These are phyloP conservation scores for Caenorhabditis tropicalis DNA, from an alignment of 1,140 invertebrate species.

Conservation along the genomic window DNA sequence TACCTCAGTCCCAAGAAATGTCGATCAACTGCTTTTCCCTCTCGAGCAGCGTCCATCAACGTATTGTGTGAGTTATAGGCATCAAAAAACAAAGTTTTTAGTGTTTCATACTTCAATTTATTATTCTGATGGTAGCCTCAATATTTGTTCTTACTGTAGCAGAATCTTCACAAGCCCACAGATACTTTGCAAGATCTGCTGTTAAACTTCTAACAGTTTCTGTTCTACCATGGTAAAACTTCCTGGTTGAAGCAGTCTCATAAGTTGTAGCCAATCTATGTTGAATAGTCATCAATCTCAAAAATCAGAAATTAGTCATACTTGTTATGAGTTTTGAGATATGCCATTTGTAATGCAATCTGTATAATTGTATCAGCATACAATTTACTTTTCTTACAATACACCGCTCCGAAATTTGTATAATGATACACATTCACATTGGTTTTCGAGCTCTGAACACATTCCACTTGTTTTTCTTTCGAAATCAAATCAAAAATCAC, in stretches of 20 bases:
- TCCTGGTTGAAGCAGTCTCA: slow-evolving; percentile 74
- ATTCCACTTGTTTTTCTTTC: neutral
- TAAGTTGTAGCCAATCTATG: slow-evolving; percentile 72
- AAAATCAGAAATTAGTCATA: neutral
- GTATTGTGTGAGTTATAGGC: slow-evolving; percentile 56
- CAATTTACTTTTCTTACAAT: slow-evolving; percentile 41
- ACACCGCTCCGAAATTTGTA: slow-evolving; percentile 11
- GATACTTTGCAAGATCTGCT: slow-evolving; percentile 27
- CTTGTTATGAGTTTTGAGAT: slow-evolving; percentile 51
- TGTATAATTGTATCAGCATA: slow-evolving; percentile 58
- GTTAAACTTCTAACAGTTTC: slow-evolving; percentile 75
- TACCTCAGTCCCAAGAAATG: slow-evolving; percentile 73
- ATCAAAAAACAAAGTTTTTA: slow-evolving; percentile 37
- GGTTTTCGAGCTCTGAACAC: neutral
- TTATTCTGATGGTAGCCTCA: neutral
- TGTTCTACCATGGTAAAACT: slow-evolving; percentile 74
- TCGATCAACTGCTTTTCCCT: slow-evolving; percentile 70
- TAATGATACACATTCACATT: slow-evolving; percentile 37
- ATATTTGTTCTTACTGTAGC: neutral
- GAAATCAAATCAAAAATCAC: slow-evolving; percentile 16
- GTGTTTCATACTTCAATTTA: neutral
- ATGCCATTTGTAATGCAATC: slow-evolving; percentile 56
- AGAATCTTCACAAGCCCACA: neutral
- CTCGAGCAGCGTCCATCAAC: slow-evolving; percentile 52
- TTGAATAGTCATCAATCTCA: neutral